Evolutionary conservation across 2,113 vertebrate species (phyloP), one percentile per base, ranked within the genome.

Genomic region (Gymnorhina tibicen): DNA sequence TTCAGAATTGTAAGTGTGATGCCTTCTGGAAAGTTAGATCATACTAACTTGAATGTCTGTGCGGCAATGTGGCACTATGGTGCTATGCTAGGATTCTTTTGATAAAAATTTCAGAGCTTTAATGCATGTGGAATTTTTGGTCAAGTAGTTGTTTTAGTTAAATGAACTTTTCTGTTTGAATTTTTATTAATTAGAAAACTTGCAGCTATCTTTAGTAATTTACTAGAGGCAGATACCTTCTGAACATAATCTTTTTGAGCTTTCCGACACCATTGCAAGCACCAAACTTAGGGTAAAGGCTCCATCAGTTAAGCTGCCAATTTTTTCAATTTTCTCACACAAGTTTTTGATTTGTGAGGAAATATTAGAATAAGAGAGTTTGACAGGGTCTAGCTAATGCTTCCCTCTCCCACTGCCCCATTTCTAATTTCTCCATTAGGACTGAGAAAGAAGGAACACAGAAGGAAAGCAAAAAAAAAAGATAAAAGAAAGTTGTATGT

Each of bases 361-460:
- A 76, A 47, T 47, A 56, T 1, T 81, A 58, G 30, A 66, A 30
- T 33, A 69, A 44, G n/a, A 49, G 22, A 19, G 1, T 66, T 74
- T 64, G 18, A 10, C 4, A 8, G 13, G 1, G 0, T n/a, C 42
- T 46, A 56, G 32, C 7, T 9, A 16, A 9, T 79, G 7, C n/a
- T 56, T 63, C 24, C 13, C 13, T 53, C 30, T n/a, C 7, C 9
- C 7, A 8, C 30, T 9, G 3, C 11, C 7, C 16, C 3, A 18
- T 44, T 70, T 63, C 41, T 49, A 50, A 15, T 49, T 78, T 85
- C 26, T 70, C 16, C 13, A 26, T 49, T 87, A 62, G 50, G 16
- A 74, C 1, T 77, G 32, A 80, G 50, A 77, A 91, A 66, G 9
- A 78, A 2, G 15, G 33, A 21, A n/a, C 23, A 63, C 15, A 59